Base-by-base conservation (phyloP, 37 sponge, comb jelly and placozoan genomes). In the Ephydatia muelleri region DNA sequence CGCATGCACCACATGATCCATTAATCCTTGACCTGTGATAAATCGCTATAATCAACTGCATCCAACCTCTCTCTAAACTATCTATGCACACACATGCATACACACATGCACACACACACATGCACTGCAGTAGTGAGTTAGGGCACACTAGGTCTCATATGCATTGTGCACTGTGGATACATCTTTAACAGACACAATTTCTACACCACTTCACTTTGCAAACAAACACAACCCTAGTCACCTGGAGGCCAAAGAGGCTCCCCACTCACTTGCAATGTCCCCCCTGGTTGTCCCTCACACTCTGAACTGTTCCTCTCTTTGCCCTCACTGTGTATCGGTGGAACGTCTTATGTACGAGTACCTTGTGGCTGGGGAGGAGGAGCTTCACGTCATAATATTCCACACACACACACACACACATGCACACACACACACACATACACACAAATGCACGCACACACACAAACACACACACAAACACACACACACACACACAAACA, bases 311-410 rank as follows among this genome's bases (percentile, higher is more conserved):
- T 13, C 98, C 98, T 70, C 96, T 90, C 71, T 98, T 98, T 22
- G 98, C 98, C 25, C 98, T 78, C 67, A 95, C 96, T 23, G 94
- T 93, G 85, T 98, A 98, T 30, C 98, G 94, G 87, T 98, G 98
- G 78, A 93, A 98, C 28, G 98, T 98, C 91, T 98, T 98, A 84
- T 98, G 98, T n/a, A 70, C 86, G 30, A 91, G 28, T 8, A 88
- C 79, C 27, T 28, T 57, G 27, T 68, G 19, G 26, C 94, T 90
- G 72, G 29, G 80, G 30, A 74, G 3, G 5, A 16, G 9, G 38
- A 19, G 4, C n/a, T 31, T 3, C 5, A 30, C 34, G 2, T 30
- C 36, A 43, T 43, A 8, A 38, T 22, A 38, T 2, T 75, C 39
- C 27, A 47, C 36, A 47, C 8, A 47, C 28, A 78, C 43, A 38